These are phyloP conservation scores for Epinephelus cyanopodus DNA, from an alignment of 2,113 vertebrate species.

Conservation along the genomic window DNA sequence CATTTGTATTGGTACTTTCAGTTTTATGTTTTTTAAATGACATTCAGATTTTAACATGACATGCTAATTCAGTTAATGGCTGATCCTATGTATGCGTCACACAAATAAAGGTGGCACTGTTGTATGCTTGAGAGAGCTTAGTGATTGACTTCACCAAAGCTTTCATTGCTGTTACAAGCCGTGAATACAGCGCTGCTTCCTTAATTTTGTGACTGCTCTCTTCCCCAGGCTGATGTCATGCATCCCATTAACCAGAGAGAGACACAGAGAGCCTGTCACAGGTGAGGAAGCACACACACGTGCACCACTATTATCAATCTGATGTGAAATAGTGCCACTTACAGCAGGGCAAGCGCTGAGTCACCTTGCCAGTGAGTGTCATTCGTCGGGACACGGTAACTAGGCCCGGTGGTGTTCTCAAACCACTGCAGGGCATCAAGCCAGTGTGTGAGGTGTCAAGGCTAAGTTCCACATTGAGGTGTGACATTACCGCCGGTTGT, in stretches of 20 bases:
- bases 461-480: slow-evolving; percentile 64
- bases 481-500: slow-evolving; percentile 60
- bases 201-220: slow-evolving; percentile 28
- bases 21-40: not conserved
- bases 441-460: slow-evolving; percentile 57
- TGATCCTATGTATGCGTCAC: not conserved
- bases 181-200: not conserved
- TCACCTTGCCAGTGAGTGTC: slow-evolving; percentile 67
- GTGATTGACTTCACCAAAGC: slow-evolving; percentile 20
- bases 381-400: slow-evolving; percentile 61
- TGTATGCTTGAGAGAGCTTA: not conserved
- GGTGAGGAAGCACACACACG: slow-evolving; percentile 21
- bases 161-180: slow-evolving; percentile 9
- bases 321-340: slow-evolving; percentile 47
- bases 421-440: slow-evolving; percentile 57
- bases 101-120: slow-evolving; percentile 4
- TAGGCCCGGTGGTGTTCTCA: slow-evolving; percentile 49
- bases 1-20: not conserved
- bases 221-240: slow-evolving; percentile 32
- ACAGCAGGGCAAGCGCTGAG: slow-evolving; percentile 44
- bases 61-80: slow-evolving; percentile 5
- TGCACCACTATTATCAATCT: slow-evolving; percentile 29
- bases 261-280: not conserved
- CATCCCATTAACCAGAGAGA: slow-evolving; percentile 37
- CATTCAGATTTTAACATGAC: not conserved